These are phyloP conservation scores for Limnothrissa miodon DNA, from an alignment of 2,113 vertebrate species.

Conservation along the genomic window DNA sequence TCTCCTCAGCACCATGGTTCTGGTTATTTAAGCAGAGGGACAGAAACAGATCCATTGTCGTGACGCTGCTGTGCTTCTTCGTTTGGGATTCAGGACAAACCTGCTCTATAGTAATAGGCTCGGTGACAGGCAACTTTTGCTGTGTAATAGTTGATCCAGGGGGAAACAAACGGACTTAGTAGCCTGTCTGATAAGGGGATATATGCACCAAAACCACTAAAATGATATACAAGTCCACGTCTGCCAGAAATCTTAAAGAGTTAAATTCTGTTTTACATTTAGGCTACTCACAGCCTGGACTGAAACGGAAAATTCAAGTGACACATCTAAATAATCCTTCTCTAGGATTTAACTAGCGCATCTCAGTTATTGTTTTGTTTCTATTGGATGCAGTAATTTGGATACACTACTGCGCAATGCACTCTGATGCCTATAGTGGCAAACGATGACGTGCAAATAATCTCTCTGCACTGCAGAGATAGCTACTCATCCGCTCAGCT, in stretches of 20 bases:
- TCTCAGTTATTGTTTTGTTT: not conserved
- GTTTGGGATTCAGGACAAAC: not conserved
- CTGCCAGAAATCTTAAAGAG: not conserved
- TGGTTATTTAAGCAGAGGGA: not conserved
- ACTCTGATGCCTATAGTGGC: conserved; percentile 4
- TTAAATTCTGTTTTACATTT: not conserved
- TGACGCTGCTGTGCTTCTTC: not conserved
- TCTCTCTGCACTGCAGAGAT: conserved; percentile 1
- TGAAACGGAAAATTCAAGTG: not conserved
- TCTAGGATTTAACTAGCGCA: no score
- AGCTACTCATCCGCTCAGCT: not conserved
- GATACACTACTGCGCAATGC: not conserved
- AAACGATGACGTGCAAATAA: not conserved
- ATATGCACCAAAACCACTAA: not conserved
- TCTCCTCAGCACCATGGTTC: not conserved
- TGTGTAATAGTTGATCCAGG: not conserved
- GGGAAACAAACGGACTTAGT: not conserved
- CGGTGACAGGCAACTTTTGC: not conserved
- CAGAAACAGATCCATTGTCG: not conserved
- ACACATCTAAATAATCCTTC: no score
- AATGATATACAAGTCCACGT: not conserved
- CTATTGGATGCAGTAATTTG: not conserved
- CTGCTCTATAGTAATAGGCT: not conserved
- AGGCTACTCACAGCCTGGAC: not conserved
- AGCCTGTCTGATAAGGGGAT: not conserved